These are phyloP conservation scores for Neoarius graeffei DNA, from an alignment of 2,113 vertebrate species.

Conservation along the genomic window DNA sequence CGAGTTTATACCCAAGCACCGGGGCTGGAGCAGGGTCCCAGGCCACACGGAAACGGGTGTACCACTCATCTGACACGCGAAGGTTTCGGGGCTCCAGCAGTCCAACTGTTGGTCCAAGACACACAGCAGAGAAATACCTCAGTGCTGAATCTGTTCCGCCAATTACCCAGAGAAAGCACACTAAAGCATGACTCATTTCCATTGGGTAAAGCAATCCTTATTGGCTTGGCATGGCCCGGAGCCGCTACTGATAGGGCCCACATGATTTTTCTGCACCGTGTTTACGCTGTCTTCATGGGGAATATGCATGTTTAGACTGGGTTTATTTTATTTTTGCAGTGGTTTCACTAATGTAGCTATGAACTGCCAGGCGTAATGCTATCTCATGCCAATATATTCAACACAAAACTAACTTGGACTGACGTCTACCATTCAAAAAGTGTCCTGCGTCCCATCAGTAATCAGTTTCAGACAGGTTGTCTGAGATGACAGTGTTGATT, in stretches of 20 bases:
- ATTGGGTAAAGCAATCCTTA: conserved; percentile 1
- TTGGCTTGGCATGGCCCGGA: conserved; percentile 11
- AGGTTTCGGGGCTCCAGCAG: conserved; percentile 90
- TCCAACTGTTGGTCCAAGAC: conserved; percentile 73
- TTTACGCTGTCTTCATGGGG: conserved; percentile 36
- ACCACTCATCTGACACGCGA: conserved; percentile 96
- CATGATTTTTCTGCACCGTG: conserved; percentile 18
- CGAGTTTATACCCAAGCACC: conserved; percentile 90
- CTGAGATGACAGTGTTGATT: not conserved
- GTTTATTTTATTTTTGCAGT: conserved; percentile 43
- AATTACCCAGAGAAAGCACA: conserved; percentile 12
- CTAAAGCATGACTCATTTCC: conserved; percentile 16
- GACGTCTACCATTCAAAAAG: conserved; percentile 19
- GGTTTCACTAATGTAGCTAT: conserved; percentile 23
- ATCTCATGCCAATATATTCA: conserved; percentile 41
- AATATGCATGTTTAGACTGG: conserved; percentile 40
- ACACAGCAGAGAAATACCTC: conserved; percentile 20
- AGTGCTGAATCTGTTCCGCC: conserved; percentile 26
- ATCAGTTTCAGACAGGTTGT: not conserved
- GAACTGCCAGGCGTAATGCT: conserved; percentile 24
- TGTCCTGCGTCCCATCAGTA: conserved; percentile 1
- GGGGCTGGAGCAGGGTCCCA: conserved; percentile 90
- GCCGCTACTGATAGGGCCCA: not conserved
- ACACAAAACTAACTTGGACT: conserved; percentile 41
- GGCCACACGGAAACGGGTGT: conserved; percentile 92